phyloP scores from a whole-genome alignment of 2,888 invertebrate species.

The Drosophila sordidapex region DNA sequence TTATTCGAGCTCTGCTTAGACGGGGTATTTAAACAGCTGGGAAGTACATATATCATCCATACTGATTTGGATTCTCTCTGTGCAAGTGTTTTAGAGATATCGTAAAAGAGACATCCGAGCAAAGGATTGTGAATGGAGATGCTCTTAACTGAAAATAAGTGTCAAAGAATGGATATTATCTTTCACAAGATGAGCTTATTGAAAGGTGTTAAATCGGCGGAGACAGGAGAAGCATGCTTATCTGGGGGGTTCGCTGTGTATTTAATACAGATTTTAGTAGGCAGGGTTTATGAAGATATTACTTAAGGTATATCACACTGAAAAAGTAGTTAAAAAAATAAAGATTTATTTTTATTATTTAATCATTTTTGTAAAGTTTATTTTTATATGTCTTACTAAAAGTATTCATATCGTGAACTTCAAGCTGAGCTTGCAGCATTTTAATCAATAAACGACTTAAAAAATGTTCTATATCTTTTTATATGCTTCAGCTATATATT shows the following conservation, averaged over 20 bases:
- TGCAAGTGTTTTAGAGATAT: background rate
- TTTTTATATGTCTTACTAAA: background rate
- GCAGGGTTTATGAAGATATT: background rate
- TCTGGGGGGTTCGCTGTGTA: background rate
- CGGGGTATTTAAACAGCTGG: background rate
- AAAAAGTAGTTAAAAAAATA: background rate
- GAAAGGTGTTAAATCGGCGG: background rate
- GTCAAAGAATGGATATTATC: no score
- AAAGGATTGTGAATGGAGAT: background rate
- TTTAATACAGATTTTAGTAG: background rate
- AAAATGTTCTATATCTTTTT: background rate
- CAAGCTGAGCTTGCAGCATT: background rate
- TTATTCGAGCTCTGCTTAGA: background rate
- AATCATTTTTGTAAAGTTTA: background rate
- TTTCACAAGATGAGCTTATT: background rate
- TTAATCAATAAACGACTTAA: background rate
- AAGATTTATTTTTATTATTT: background rate
- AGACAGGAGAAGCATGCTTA: no score
- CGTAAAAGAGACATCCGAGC: background rate
- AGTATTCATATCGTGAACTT: background rate
- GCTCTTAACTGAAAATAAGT: no score
- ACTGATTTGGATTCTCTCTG: background rate
- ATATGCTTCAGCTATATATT: no score
- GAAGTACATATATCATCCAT: background rate
- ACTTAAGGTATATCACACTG: background rate